Percentiles rank a stretch among this genome's conserved stretches.
Evolutionary conservation across 1,140 invertebrate species (phyloP).

Genomic region (Brachionus calyciflorus): DNA sequence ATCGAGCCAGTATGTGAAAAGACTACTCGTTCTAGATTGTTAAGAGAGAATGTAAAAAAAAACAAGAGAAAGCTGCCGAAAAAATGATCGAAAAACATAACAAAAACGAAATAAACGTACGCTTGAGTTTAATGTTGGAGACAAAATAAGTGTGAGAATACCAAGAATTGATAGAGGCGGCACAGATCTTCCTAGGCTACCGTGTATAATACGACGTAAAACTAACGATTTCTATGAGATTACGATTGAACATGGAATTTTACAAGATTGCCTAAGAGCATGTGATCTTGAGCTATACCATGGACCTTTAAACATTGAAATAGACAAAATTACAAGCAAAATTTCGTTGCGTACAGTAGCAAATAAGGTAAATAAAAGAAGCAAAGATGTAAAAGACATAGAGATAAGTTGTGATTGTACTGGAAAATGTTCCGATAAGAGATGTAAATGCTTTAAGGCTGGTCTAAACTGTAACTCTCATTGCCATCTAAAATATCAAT

Average conservation of each 20-base stretch:
- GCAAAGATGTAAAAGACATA: not conserved
- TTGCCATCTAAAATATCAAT: slow-evolving; percentile 5
- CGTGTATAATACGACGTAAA: slow-evolving; percentile 1
- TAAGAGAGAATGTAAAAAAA: not conserved
- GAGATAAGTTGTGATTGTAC: slow-evolving; percentile 7
- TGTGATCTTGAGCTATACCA: slow-evolving; percentile 7
- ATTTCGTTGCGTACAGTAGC: slow-evolving; percentile 5
- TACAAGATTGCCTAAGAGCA: slow-evolving; percentile 1
- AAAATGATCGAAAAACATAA: slow-evolving; percentile 10
- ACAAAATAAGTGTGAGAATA: not conserved
- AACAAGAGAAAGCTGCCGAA: not conserved
- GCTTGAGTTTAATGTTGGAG: slow-evolving; percentile 1
- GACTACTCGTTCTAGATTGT: no score
- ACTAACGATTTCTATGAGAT: slow-evolving; percentile 1
- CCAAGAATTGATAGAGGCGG: slow-evolving; percentile 15
- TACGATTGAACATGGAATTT: slow-evolving; percentile 7
- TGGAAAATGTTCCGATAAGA: not conserved
- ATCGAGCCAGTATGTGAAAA: no score
- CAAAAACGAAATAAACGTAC: slow-evolving; percentile 8
- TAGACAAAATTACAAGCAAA: not conserved
- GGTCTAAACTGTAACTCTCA: not conserved
- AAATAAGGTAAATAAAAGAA: slow-evolving; percentile 3
- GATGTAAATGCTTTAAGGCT: not conserved
- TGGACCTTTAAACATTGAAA: slow-evolving; percentile 3
- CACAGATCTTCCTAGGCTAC: not conserved